Conservation (phyloP, 2,797 vertebrate genomes). For the Cirrhinus molitorella region DNA sequence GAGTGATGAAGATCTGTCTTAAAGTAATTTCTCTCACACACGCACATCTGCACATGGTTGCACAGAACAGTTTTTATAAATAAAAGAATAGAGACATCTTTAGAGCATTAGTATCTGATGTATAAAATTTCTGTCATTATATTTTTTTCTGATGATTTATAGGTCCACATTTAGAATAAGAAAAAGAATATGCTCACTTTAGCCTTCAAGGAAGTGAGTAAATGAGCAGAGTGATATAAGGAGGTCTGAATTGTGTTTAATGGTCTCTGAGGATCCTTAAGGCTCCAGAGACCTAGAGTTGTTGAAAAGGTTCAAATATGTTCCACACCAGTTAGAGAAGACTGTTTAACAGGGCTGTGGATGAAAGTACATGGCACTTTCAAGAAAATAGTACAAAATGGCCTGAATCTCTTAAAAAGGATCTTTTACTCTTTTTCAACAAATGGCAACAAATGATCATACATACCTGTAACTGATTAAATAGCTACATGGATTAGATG, state of each 20-base stretch:
- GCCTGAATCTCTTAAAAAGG: neutral
- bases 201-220: neutral
- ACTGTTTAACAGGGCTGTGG: neutral
- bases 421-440: neutral
- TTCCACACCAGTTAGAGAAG: neutral
- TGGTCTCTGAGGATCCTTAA: neutral
- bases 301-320: neutral
- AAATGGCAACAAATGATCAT: neutral
- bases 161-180: constrained; percentile 10
- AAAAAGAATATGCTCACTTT: neutral
- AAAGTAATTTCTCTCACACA: neutral
- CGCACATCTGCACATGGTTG: neutral
- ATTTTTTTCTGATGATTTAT: neutral
- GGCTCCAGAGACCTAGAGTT: neutral
- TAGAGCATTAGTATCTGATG: neutral
- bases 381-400: neutral
- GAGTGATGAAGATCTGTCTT: neutral
- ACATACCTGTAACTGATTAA: too few species aligned
- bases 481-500: too few species aligned
- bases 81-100: neutral
- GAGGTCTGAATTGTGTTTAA: constrained; percentile 4
- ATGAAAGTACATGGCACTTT: neutral
- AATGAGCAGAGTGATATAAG: neutral
- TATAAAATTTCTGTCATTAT: neutral
- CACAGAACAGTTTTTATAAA: neutral